Conservation (phyloP, 2,888 invertebrate species). For the Hirudinaria manillensis region DNA sequence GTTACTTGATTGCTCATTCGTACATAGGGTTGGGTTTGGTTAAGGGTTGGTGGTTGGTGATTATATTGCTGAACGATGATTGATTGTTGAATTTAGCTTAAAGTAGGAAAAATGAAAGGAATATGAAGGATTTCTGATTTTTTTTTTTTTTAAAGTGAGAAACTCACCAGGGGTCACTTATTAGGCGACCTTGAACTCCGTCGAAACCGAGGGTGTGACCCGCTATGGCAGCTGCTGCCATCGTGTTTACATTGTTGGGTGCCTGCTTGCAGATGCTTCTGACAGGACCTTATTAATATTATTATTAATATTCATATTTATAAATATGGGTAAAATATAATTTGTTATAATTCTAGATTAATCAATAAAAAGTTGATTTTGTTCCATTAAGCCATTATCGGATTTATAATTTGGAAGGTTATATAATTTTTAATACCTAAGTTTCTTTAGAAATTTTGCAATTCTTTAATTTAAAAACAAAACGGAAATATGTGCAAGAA, state of each 20-base stretch:
- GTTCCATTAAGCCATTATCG: not conserved
- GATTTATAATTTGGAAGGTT: not conserved
- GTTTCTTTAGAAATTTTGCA: no score
- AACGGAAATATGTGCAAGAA: no score
- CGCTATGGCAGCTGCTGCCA: slow-evolving; percentile 59
- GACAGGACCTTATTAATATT: slow-evolving; percentile 55
- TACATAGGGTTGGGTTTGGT: no score
- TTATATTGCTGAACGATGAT: no score
- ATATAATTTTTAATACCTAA: no score
- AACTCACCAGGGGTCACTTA: slow-evolving; percentile 57
- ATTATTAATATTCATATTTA: not conserved
- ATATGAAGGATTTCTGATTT: not conserved
- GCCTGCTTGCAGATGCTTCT: slow-evolving; percentile 58
- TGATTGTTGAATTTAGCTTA: no score
- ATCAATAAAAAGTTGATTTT: slow-evolving; percentile 2
- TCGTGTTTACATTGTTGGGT: slow-evolving; percentile 61
- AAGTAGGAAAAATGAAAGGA: not conserved
- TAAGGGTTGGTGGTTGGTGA: no score
- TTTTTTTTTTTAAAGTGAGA: not conserved
- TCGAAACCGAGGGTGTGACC: slow-evolving; percentile 59
- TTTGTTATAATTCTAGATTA: not conserved
- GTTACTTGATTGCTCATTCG: no score
- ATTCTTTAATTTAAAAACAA: no score
- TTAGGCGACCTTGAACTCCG: slow-evolving; percentile 55
- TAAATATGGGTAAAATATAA: not conserved